Conservation (phyloP, 2,113 vertebrate species). For the Excalfactoria chinensis region DNA sequence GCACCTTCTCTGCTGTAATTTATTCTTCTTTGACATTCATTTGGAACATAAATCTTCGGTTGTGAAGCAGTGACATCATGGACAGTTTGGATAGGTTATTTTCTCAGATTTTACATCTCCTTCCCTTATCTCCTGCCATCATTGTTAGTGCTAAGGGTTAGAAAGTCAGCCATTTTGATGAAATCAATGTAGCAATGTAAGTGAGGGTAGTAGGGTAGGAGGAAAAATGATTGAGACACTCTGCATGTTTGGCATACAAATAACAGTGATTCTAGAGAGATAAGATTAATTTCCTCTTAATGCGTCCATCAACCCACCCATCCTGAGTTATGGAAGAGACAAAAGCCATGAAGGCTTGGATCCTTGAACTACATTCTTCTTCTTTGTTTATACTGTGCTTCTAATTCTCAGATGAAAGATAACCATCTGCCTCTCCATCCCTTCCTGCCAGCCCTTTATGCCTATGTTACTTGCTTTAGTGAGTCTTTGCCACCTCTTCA, state of each 20-base stretch:
- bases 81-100: background rate
- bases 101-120: background rate
- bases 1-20: background rate
- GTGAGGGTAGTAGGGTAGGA: fast-evolving
- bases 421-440: background rate
- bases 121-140: background rate
- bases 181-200: background rate
- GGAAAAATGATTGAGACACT: background rate
- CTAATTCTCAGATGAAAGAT: background rate
- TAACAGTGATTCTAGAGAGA: background rate
- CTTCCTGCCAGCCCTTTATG: background rate
- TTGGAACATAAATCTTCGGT: background rate
- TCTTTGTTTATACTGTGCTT: background rate
- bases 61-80: background rate
- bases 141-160: background rate
- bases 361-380: background rate
- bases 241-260: background rate
- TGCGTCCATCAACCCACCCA: background rate
- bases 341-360: background rate
- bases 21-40: background rate
- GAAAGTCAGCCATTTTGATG: background rate
- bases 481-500: background rate
- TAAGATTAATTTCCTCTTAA: background rate
- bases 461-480: background rate
- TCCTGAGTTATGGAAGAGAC: background rate